phyloP scores from a whole-genome alignment of 2,888 invertebrate species.

The Branchipolynoe longqiensis region DNA sequence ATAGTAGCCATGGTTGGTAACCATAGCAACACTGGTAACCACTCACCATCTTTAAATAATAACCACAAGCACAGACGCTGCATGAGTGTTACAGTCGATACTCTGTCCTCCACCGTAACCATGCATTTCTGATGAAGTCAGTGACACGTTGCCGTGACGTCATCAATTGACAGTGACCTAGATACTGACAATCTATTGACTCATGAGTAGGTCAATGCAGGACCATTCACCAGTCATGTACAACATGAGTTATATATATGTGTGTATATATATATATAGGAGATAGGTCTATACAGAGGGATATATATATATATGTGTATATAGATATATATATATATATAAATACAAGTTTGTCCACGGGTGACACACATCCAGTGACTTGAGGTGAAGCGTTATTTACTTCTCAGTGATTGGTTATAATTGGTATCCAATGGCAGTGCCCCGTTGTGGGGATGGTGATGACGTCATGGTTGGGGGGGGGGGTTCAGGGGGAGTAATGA shows the following conservation, averaged over 20 bases:
- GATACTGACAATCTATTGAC: conserved; percentile 20
- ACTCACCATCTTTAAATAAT: background rate
- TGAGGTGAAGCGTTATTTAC: conserved; percentile 9
- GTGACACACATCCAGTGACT: conserved; percentile 21
- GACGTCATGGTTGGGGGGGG: background rate
- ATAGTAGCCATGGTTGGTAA: background rate
- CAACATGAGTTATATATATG: conserved; percentile 29
- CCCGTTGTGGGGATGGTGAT: too few relatives aligned
- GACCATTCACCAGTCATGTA: conserved; percentile 36
- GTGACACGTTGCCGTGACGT: background rate
- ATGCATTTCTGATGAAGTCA: conserved; percentile 27
- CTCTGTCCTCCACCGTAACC: background rate
- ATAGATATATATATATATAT: conserved; percentile 15
- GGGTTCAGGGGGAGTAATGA: background rate
- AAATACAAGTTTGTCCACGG: conserved; percentile 35
- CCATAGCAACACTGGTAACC: background rate
- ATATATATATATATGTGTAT: conserved; percentile 16
- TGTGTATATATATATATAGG: background rate
- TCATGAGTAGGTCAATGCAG: conserved; percentile 21
- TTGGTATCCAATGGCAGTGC: conserved; percentile 48
- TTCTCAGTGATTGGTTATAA: conserved; percentile 44
- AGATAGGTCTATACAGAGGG: conserved; percentile 23
- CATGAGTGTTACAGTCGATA: background rate
- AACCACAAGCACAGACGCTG: background rate
- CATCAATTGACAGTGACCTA: conserved; percentile 43